phyloP scores from a whole-genome alignment of 2,113 vertebrate genomes.

The Monarcha castaneiventris region DNA sequence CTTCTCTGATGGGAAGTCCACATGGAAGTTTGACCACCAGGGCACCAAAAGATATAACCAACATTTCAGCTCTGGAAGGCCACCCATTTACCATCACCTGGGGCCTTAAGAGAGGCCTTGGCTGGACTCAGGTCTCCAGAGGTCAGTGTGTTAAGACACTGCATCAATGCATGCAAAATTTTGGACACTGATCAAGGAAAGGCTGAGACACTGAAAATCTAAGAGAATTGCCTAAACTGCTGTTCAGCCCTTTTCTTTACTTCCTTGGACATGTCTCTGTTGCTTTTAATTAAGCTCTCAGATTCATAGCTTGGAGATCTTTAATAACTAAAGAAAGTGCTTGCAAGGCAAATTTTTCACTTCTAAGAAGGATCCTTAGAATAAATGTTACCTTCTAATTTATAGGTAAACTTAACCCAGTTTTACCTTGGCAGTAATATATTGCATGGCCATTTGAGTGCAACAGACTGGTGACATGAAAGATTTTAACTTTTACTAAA shows the following conservation, averaged over 20 bases:
- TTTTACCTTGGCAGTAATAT: conserved; percentile 64
- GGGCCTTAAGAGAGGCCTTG: background rate
- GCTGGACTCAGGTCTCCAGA: background rate
- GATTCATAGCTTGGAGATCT: conserved; percentile 71
- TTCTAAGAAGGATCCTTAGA: conserved; percentile 37
- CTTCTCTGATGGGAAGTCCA: conserved; percentile 23
- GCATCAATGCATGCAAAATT: background rate
- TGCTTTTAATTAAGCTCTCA: conserved; percentile 74
- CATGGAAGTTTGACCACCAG: background rate
- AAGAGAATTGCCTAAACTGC: background rate
- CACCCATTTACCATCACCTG: background rate
- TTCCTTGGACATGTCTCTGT: conserved; percentile 47
- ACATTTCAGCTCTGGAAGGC: background rate
- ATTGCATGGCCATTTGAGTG: conserved; percentile 39
- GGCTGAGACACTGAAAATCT: background rate
- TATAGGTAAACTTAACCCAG: conserved; percentile 67
- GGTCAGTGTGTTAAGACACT: background rate
- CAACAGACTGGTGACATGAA: conserved; percentile 23
- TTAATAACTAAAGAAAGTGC: conserved; percentile 74
- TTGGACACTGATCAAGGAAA: background rate
- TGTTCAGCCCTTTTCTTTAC: background rate
- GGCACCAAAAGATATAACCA: background rate
- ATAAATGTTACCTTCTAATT: conserved; percentile 62
- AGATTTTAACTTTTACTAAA: conserved; percentile 66
- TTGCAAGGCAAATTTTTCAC: conserved; percentile 59